phyloP scores from a whole-genome alignment of 2,113 vertebrate species.

The Orthochromis indermauri region DNA sequence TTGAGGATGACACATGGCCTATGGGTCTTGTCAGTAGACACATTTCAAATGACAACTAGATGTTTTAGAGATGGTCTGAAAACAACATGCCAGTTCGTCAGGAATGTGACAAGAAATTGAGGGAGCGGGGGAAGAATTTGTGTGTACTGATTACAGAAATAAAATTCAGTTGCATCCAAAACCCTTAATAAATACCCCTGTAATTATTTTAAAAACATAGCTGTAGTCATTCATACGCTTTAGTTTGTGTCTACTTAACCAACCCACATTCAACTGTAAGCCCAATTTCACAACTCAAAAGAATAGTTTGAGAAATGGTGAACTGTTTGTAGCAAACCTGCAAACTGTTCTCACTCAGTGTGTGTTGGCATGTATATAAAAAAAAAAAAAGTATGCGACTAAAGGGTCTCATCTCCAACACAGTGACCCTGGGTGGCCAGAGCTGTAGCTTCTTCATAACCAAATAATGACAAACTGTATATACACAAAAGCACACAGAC shows the following conservation, averaged over 20 bases:
- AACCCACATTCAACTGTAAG: not conserved
- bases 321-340: not conserved
- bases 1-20: not conserved
- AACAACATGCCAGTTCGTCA: not conserved
- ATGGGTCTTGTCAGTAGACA: not conserved
- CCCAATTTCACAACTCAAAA: not conserved
- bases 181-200: slow-evolving; percentile 28
- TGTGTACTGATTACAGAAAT: not conserved
- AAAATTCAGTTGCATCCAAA: not conserved
- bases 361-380: not conserved
- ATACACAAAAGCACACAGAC: slow-evolving; percentile 24
- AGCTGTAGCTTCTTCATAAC: not conserved
- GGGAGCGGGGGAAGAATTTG: not conserved
- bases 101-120: slow-evolving; percentile 30
- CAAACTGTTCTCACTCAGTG: not conserved
- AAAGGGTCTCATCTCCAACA: not conserved
- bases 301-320: not conserved
- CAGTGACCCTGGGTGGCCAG: not conserved
- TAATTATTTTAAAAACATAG: not conserved
- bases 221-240: not conserved
- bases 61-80: not conserved
- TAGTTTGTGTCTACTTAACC: not conserved
- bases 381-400: not conserved
- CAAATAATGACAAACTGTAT: slow-evolving; percentile 16
- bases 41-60: not conserved